Percentiles rank a stretch among this genome's conserved stretches.
phyloP scores from a whole-genome alignment of 2,113 vertebrate species.

The Bolborhynchus lineola region DNA sequence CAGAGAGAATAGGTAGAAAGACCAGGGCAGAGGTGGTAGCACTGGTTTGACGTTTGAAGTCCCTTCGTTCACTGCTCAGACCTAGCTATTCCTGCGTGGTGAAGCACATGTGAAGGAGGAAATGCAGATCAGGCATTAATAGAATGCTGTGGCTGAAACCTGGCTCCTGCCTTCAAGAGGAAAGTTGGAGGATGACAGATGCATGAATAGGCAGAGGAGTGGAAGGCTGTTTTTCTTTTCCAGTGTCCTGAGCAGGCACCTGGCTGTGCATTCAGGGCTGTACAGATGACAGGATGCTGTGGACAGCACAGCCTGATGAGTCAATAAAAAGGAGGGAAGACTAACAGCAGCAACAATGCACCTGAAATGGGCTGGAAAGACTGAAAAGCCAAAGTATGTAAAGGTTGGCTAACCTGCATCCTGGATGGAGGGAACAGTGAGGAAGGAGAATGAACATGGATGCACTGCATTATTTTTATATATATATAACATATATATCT shows the following conservation, averaged over 20 bases:
- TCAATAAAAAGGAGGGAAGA: constrained; percentile 43
- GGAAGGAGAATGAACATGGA: neutral
- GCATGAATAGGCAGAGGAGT: neutral
- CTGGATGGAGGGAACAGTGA: neutral
- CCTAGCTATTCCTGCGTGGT: rapidly evolving
- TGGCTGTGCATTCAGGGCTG: neutral
- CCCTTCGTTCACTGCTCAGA: too few relatives aligned
- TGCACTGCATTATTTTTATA: neutral
- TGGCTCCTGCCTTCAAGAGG: neutral
- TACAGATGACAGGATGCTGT: neutral
- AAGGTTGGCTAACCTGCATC: neutral
- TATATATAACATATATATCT: neutral
- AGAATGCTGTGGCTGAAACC: neutral
- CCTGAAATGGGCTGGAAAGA: constrained; percentile 43
- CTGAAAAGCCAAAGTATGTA: neutral
- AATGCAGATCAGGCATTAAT: neutral
- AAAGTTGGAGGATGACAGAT: neutral
- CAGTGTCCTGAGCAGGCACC: neutral
- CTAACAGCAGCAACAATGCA: neutral
- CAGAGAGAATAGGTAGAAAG: neutral
- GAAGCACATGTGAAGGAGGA: neutral
- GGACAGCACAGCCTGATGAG: neutral
- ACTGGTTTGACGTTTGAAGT: neutral
- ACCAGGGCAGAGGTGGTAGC: neutral
- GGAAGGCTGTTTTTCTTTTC: neutral